Evolutionary conservation across 2,113 vertebrate species (phyloP), one percentile per base, ranked within the genome.

Genomic region (Megaceryle maxima): DNA sequence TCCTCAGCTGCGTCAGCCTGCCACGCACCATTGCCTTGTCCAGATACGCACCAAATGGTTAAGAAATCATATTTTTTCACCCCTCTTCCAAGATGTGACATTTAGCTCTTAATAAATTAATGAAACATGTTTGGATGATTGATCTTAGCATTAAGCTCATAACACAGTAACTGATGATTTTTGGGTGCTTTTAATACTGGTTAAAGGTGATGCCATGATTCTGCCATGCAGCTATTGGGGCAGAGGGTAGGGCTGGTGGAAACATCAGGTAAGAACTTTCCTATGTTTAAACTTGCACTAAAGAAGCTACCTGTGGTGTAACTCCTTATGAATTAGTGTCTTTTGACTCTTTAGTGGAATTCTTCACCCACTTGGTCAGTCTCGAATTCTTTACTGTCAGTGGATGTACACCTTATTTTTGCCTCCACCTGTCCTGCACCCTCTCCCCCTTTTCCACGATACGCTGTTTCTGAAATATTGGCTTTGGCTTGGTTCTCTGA

Each of bases 251-350:
- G 94, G 90, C 84, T 97, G 83, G 79, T 96, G 94, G 92, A 91
- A 94, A 77, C 77, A 68, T 0, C 90, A 96, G 96, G 88, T 93
- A 93, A 97, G 96, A 94, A 76, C 62, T 83, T 87, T 95, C 41
- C 22, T 62, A 0, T 51, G 41, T 77, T 94, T 83, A 80, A 95
- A 96, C 53, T 87, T 95, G 91, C 56, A 76, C 89, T 67, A 9
- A 86, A 97, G 89, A 96, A 91, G 97, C 97, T 98, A 97, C 98
- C 97, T 94, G 98, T 98, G 98, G 96, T 98, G 98, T 98, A 98
- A 98, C 98, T 98, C 98, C 98, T 98, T 98, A 98, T 97, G 95
- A 93, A 91, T 95, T 94, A 94, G 89, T 97, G 95, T 96, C 96
- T 96, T 87, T 96, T 96, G 94, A 97, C 83, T 97, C 87, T 93